phyloP scores from a whole-genome alignment of 2,888 invertebrate genomes.

The Ommatoiulus sabulosus region DNA sequence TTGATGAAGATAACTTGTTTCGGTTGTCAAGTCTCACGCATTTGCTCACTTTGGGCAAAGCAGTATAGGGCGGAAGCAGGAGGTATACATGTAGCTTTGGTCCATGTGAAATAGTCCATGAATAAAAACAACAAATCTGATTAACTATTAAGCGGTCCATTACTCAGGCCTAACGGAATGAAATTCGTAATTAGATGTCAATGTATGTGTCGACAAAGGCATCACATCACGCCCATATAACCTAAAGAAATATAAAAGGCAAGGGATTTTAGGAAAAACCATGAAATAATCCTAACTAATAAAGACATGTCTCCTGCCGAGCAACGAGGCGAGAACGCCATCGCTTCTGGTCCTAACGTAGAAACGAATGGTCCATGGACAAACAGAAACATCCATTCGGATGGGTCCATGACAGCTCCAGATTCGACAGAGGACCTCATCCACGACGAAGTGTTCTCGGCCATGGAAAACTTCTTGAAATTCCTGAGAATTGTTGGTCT shows the following conservation, averaged over 20 bases:
- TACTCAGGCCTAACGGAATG: background rate
- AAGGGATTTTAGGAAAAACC: background rate
- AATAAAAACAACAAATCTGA: background rate
- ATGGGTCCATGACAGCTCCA: background rate
- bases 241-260: background rate
- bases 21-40: background rate
- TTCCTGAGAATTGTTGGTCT: background rate
- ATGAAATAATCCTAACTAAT: background rate
- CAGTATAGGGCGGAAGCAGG: background rate
- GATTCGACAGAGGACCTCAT: background rate
- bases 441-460: background rate
- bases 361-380: background rate
- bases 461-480: conserved; percentile 4
- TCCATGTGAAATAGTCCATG: background rate
- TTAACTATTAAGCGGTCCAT: background rate
- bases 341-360: background rate
- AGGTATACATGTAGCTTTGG: background rate
- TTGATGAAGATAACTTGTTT: background rate
- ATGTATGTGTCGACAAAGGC: background rate
- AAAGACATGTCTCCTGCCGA: background rate
- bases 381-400: background rate
- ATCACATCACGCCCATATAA: background rate
- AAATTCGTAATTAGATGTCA: background rate
- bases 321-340: background rate
- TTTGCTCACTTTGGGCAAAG: no score